A percentile compares a stretch with the other conserved stretches of the same genome.
Conservation (phyloP, 2,888 invertebrate genomes). For the Synanthedon myopaeformis region DNA sequence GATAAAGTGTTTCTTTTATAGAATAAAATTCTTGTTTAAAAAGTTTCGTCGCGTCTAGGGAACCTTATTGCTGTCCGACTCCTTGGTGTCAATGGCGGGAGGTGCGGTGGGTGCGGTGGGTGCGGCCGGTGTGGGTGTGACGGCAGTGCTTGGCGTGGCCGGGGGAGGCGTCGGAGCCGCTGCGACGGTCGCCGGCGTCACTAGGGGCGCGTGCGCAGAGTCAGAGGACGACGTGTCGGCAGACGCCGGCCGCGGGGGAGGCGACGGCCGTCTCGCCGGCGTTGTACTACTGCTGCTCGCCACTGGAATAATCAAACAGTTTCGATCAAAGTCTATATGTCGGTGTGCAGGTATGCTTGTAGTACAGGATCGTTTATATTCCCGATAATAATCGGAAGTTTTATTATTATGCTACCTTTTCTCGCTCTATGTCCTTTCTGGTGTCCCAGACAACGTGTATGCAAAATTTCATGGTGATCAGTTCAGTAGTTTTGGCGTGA, state of each 20-base stretch:
- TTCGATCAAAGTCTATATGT: background rate
- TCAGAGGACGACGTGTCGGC: conserved; percentile 70
- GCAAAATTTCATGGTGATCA: too few species aligned
- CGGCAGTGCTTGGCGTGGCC: conserved; percentile 9
- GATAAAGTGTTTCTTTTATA: too few species aligned
- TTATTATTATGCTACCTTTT: too few species aligned
- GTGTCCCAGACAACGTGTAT: too few species aligned
- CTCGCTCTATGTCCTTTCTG: too few species aligned
- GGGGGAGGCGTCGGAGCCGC: conserved; percentile 13
- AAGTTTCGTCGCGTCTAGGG: too few species aligned
- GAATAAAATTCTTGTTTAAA: too few species aligned
- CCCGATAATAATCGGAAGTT: too few species aligned
- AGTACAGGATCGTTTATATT: background rate
- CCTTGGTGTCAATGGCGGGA: conserved; percentile 15
- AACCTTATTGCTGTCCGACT: conserved; percentile 40
- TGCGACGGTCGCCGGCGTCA: conserved; percentile 25
- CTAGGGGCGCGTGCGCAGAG: conserved; percentile 56
- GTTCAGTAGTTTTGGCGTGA: too few species aligned
- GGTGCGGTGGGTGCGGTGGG: conserved; percentile 9
- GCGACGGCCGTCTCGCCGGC: conserved; percentile 37
- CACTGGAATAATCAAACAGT: conserved; percentile 2
- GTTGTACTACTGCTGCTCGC: conserved; percentile 14
- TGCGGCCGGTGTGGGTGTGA: conserved; percentile 8
- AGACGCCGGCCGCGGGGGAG: conserved; percentile 59
- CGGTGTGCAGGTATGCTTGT: conserved; percentile 7